Conservation (phyloP, 2,797 vertebrate genomes). For the Staurois parvus region DNA sequence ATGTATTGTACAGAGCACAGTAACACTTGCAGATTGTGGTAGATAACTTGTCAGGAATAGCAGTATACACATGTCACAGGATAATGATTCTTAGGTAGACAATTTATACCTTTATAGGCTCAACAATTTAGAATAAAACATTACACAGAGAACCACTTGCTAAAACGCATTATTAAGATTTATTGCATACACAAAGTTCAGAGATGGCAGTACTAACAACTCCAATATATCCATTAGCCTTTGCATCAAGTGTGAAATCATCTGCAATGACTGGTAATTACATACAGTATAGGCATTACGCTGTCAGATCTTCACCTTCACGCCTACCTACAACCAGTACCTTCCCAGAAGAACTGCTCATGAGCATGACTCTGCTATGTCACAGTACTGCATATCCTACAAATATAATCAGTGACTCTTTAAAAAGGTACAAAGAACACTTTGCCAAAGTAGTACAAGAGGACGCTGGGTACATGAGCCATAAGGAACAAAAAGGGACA, state of each 20-base stretch:
- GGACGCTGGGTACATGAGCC: background rate
- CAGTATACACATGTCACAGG: no score
- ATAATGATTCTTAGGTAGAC: no score
- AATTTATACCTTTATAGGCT: no score
- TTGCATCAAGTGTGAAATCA: background rate
- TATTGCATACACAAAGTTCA: background rate
- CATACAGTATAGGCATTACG: no score
- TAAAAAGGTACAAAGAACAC: background rate
- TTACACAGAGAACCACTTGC: background rate
- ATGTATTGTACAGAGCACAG: no score
- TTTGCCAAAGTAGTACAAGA: background rate
- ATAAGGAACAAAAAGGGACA: background rate
- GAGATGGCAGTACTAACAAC: background rate
- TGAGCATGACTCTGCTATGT: no score
- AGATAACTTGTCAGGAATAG: no score
- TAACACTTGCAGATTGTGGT: no score
- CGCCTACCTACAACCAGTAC: no score
- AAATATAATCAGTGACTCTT: background rate
- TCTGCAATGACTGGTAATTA: background rate
- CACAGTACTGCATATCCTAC: background rate
- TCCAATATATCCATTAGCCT: background rate
- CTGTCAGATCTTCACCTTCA: no score
- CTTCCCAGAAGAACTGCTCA: no score
- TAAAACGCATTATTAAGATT: background rate
- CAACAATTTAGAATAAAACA: background rate